phyloP scores from a whole-genome alignment of 2,113 vertebrate genomes.

The Misgurnus mizolepis region DNA sequence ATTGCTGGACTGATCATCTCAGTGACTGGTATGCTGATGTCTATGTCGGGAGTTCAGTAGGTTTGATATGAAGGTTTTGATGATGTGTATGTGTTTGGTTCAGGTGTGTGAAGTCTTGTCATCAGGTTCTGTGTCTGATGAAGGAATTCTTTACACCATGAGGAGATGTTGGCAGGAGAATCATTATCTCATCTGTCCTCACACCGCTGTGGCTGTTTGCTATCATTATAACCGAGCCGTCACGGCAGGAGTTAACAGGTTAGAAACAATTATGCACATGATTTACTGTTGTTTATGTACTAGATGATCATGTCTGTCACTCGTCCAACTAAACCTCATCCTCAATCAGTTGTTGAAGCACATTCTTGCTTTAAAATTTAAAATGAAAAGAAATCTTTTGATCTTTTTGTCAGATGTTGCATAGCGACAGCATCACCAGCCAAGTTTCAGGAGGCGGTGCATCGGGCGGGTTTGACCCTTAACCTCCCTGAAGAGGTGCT shows the following conservation, averaged over 20 bases:
- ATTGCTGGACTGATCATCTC: too few relatives aligned
- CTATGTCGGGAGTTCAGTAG: too few relatives aligned
- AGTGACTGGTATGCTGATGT: too few relatives aligned
- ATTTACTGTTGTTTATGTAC: too few relatives aligned
- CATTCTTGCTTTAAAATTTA: too few relatives aligned
- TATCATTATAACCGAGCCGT: slow-evolving; percentile 69
- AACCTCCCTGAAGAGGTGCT: slow-evolving; percentile 73
- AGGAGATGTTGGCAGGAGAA: slow-evolving; percentile 77
- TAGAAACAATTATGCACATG: neutral
- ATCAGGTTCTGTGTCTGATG: slow-evolving; percentile 67
- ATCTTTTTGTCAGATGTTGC: slow-evolving; percentile 74
- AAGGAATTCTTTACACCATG: slow-evolving; percentile 73
- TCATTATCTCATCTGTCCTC: slow-evolving; percentile 76
- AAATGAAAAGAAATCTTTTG: neutral
- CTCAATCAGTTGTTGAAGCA: too few relatives aligned
- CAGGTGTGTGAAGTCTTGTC: slow-evolving; percentile 66
- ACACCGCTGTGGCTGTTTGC: slow-evolving; percentile 76
- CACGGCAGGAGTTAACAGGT: slow-evolving; percentile 61
- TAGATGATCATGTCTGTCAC: too few relatives aligned
- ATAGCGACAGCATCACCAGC: slow-evolving; percentile 87
- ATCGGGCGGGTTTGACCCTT: slow-evolving; percentile 76
- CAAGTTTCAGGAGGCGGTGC: slow-evolving; percentile 83
- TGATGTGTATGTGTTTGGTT: neutral
- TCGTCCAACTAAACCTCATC: too few relatives aligned
- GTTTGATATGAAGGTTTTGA: neutral